A percentile compares a stretch with the other conserved stretches of the same genome.
Evolutionary conservation across 2,113 vertebrate species (phyloP).

Genomic region (Dasyornis broadbenti): DNA sequence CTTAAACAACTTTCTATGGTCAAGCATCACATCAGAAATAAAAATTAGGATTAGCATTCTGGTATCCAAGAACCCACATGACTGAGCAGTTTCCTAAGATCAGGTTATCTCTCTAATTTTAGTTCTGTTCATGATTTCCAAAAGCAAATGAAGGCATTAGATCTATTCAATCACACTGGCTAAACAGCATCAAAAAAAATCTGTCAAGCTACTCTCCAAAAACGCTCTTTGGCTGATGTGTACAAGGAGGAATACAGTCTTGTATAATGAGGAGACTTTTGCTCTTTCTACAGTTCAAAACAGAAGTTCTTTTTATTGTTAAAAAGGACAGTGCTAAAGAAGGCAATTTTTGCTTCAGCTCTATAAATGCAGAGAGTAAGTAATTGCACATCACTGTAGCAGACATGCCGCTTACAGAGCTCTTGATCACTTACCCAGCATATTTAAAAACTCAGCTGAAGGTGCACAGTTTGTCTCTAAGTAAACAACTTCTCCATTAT

Average conservation of each 20-base stretch:
- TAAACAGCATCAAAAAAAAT: conserved; percentile 34
- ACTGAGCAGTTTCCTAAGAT: neutral
- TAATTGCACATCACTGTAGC: neutral
- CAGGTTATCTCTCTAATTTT: neutral
- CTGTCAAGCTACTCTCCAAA: neutral
- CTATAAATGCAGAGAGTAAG: neutral
- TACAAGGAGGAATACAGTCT: conserved; percentile 19
- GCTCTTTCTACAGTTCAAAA: conserved; percentile 31
- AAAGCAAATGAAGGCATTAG: conserved; percentile 14
- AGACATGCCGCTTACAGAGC: neutral
- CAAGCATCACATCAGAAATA: neutral
- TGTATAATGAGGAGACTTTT: conserved; percentile 13
- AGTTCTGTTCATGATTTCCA: neutral
- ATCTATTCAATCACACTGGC: conserved; percentile 27
- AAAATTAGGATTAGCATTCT: neutral
- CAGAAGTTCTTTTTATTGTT: conserved; percentile 31
- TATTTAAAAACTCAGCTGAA: conserved; percentile 18
- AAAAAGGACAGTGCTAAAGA: conserved; percentile 32
- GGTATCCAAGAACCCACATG: neutral
- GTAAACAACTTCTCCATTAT: neutral
- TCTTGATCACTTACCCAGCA: neutral
- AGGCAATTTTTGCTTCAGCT: conserved; percentile 39
- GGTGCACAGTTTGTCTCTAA: neutral
- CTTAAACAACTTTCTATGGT: neutral
- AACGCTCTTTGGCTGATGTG: conserved; percentile 13